Evolutionary conservation across 2,888 invertebrate species (phyloP).

Genomic region (Phoenoteleia sp.): DNA sequence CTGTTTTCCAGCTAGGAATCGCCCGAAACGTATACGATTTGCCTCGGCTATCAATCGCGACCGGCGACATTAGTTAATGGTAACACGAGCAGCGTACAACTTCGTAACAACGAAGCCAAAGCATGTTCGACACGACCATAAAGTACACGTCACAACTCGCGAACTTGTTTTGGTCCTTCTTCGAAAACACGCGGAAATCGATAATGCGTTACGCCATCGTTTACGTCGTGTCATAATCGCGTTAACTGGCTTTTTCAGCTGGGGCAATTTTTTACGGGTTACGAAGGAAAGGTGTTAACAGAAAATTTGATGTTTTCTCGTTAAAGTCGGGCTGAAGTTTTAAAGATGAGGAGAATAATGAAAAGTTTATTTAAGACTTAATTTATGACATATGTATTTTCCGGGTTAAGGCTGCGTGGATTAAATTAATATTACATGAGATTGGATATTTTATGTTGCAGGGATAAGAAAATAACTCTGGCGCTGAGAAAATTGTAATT

Average conservation of each 20-base stretch:
- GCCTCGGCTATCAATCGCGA: conserved; percentile 74
- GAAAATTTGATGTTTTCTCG: too few species aligned
- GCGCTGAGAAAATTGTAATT: too few species aligned
- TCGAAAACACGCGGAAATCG: conserved; percentile 41
- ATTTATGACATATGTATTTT: too few species aligned
- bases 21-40: conserved; percentile 43
- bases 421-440: too few species aligned
- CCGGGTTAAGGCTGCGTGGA: too few species aligned
- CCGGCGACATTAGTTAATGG: conserved; percentile 80
- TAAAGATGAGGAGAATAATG: too few species aligned
- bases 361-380: too few species aligned
- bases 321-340: too few species aligned
- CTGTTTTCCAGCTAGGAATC: conserved; percentile 58
- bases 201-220: conserved; percentile 42
- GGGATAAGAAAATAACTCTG: too few species aligned
- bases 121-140: conserved; percentile 82
- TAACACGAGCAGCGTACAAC: conserved; percentile 81
- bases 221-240: conserved; percentile 29
- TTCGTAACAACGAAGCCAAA: conserved; percentile 79
- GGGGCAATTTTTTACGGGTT: background rate
- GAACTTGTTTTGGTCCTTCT: conserved; percentile 54
- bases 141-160: conserved; percentile 79
- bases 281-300: background rate
- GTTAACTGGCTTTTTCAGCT: too few species aligned
- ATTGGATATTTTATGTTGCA: too few species aligned